A percentile compares a stretch with the other conserved stretches of the same genome.
Conservation (phyloP, 2,113 vertebrate genomes). For the Baryphthengus martii region DNA sequence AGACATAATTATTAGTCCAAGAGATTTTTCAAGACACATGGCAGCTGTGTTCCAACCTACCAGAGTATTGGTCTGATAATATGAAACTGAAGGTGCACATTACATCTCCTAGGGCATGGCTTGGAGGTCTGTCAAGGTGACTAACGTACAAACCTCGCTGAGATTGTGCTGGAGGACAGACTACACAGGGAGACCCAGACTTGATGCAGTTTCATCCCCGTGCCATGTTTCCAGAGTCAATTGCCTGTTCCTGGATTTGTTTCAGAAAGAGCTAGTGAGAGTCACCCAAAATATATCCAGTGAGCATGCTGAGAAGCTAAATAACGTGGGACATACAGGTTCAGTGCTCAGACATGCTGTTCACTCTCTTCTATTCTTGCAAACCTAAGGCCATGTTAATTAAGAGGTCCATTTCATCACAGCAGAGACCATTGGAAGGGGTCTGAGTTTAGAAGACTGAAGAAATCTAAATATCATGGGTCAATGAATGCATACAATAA, state of each 20-base stretch:
- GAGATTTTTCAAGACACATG: neutral
- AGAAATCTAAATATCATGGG: neutral
- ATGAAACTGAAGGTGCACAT: neutral
- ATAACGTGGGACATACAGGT: neutral
- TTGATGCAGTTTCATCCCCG: neutral
- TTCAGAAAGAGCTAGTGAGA: neutral
- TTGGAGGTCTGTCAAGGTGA: neutral
- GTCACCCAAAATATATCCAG: neutral
- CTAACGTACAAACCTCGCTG: neutral
- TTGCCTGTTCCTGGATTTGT: neutral
- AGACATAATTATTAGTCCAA: neutral
- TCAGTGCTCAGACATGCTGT: neutral
- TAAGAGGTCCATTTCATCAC: neutral
- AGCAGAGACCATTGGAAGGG: neutral
- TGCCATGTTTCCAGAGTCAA: neutral
- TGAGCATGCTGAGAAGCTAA: neutral
- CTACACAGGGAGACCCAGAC: neutral
- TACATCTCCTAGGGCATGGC: neutral
- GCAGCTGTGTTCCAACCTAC: neutral
- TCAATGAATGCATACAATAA: neutral
- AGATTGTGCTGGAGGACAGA: neutral
- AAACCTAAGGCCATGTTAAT: neutral
- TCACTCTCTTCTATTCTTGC: neutral
- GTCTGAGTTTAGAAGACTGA: neutral
- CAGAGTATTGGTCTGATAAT: neutral